Evolutionary conservation across 1,140 invertebrate species (phyloP), one percentile per base, ranked within the genome.

Genomic region (Procambarus clarkii): DNA sequence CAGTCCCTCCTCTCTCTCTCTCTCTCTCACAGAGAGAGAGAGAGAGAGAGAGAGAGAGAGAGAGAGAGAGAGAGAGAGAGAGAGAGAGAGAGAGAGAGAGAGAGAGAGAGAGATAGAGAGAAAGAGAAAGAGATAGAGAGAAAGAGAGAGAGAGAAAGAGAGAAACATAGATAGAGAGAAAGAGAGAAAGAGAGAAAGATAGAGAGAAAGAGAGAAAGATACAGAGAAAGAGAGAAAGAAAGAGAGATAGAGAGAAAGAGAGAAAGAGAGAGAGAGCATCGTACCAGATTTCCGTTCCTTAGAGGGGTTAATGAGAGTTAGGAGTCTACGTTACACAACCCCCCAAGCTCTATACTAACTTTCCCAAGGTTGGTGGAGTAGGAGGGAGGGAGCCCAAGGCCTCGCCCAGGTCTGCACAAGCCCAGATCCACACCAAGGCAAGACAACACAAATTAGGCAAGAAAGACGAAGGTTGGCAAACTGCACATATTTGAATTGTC

Each of bases 171-270:
- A 58, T 5, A 34, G 80, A 60, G 44, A 18, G 46, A 50, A 18
- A 50, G 78, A 54, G 45, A 45, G 79, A 64, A 44, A 64, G 58
- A 45, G 80, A 58, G 50, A 58, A 46, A 58, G 50, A 58, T 18
- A 82, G 80, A 82, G 80, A 58, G 76, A 78, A 24, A 78, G 76
- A 78, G 76, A 78, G 76, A 78, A 24, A 82, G 80, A 80, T 13
- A 24, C n/a, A 54, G 78, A 80, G 78, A 54, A 24, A 69, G 82
- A 84, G 82, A 64, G 60, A 64, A 15, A 64, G 60, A 64, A 15
- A 69, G 60, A 69, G 60, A 69, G 60, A 9, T 9, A 9, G 60
- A 9, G 60, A 9, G 60, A 9, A 15, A 69, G 15, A 69, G 60
- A 11, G 15, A 69, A n/a, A 69, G 60, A 11, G 15, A 69, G 15